Conservation (phyloP, 2,797 vertebrate species). For the Diplodus puntazzo region DNA sequence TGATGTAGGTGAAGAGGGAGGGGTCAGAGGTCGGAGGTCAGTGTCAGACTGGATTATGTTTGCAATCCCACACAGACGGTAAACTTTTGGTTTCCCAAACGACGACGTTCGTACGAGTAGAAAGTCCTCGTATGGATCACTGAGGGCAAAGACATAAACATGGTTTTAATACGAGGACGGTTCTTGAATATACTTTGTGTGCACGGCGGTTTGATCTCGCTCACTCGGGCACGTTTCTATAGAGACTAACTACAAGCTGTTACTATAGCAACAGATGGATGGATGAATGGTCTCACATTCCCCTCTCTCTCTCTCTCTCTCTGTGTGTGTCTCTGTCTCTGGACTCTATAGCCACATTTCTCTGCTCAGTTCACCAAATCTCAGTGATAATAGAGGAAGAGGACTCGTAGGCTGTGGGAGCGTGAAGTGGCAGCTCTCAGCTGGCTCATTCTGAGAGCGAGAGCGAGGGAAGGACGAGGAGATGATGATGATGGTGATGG, state of each 20-base stretch:
- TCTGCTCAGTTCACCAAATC: conserved; percentile 28
- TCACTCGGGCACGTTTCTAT: not conserved
- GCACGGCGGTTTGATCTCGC: not conserved
- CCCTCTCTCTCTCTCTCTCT: not conserved
- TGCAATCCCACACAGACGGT: too few species aligned
- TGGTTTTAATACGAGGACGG: not conserved
- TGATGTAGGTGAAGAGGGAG: too few species aligned
- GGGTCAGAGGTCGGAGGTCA: too few species aligned
- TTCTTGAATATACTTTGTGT: not conserved
- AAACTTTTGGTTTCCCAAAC: too few species aligned
- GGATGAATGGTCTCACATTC: not conserved
- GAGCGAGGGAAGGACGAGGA: not conserved
- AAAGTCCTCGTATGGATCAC: not conserved
- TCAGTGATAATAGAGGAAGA: conserved; percentile 15
- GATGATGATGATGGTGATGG: not conserved
- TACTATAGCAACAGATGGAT: conserved; percentile 16
- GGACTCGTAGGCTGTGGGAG: not conserved
- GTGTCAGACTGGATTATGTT: too few species aligned
- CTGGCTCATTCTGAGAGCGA: not conserved
- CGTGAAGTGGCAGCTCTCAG: conserved; percentile 9
- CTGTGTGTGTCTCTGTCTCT: not conserved
- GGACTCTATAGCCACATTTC: conserved; percentile 19
- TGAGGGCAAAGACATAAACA: not conserved
- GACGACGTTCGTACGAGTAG: too few species aligned
- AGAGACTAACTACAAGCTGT: conserved; percentile 4